Evolutionary conservation across 2,113 vertebrate species (phyloP), one percentile per base, ranked within the genome.

Genomic region (Hypomesus transpacificus): DNA sequence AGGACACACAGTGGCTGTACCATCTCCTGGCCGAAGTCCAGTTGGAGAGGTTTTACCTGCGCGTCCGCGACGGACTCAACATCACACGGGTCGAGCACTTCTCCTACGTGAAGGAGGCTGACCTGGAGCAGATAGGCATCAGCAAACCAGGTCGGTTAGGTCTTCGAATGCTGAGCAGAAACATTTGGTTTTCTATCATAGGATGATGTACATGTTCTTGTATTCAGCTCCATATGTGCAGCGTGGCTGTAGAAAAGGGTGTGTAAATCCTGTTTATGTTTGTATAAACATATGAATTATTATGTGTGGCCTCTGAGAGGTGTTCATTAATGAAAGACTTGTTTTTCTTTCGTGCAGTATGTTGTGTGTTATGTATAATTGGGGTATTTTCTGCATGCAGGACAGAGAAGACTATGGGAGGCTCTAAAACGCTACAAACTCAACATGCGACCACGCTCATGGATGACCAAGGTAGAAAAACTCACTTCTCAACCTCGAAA

Each of bases 91-190:
- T 90, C 0, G 93, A 94, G 59, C 95, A 97, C 82, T 94, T 96
- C 0, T 50, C 90, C 73, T 96, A 93, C 13, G 94, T 96, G 17
- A 95, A 92, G 79, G 93, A 95, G 1, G 34, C 82, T 0, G 94
- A 97, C 70, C 88, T 97, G 39, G 94, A 96, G 46, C 81, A 91
- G 39, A 91, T 95, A 14, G 95, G 95, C 64, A 94, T 96, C 90
- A 95, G 93, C 56, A 92, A 91, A 79, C 95, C 95, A 20, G 94
- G 95, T 96, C 68, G 90, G 89, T 69, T 18, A 7, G 39, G 39
- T 46, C 39, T 46, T 2, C 9, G 39, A 14, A 54, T 16, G 14
- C 14, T 54, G 14, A 54, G 17, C 53, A 54, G 14, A 56, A 56
- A 56, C 54, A 56, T 34, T 34, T 0, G 31, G 3, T 56, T 56